A percentile compares a stretch with the other conserved stretches of the same genome.
Conservation (phyloP, 2,797 vertebrate species). For the Anolis apletophallus region DNA sequence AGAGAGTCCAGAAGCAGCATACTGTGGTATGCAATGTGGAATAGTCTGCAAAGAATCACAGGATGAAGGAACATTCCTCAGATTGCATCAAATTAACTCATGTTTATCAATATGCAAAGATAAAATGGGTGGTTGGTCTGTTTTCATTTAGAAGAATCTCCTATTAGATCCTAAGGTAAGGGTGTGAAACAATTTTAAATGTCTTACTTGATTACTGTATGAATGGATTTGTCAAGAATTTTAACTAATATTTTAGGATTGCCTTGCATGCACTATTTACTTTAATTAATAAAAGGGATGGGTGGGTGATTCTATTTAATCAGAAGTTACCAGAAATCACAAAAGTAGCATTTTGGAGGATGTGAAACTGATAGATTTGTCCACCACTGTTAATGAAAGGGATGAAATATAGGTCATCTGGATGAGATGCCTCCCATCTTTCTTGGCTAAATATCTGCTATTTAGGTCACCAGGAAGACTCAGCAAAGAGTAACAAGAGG, state of each 20-base stretch:
- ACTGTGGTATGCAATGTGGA: background rate
- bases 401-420: background rate
- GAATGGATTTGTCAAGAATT: background rate
- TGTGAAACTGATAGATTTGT: background rate
- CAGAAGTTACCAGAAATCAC: no score
- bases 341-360: background rate
- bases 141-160: background rate
- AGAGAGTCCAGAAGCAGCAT: constrained; percentile 22
- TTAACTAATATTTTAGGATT: background rate
- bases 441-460: background rate
- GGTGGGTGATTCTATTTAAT: background rate
- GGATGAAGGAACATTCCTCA: background rate
- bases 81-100: background rate
- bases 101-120: background rate
- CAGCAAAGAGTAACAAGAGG: background rate
- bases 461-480: background rate
- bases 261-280: background rate
- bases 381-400: no score
- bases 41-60: background rate
- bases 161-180: constrained; percentile 4
- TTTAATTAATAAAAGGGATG: background rate
- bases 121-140: background rate
- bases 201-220: background rate
- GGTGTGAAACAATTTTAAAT: constrained; percentile 1
- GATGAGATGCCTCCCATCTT: background rate